Conservation (phyloP, 2,888 invertebrate species). For the Sturmia bella region DNA sequence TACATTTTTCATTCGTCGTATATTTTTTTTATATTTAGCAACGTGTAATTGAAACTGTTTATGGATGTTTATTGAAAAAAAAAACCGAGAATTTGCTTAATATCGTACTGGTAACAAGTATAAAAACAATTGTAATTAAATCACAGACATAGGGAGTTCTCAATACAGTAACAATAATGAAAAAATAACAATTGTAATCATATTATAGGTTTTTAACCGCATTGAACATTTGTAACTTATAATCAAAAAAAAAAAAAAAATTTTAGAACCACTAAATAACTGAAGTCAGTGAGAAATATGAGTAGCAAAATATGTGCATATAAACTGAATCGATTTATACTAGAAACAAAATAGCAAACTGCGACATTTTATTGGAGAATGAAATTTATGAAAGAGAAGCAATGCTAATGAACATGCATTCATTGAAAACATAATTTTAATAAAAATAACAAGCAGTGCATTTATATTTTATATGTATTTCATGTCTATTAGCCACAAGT, state of each 20-base stretch:
- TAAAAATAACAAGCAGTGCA: no score
- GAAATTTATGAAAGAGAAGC: no score
- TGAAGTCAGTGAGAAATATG: slow-evolving; percentile 25
- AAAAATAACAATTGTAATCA: slow-evolving; percentile 29
- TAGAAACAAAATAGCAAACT: not conserved
- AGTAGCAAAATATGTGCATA: slow-evolving; percentile 22
- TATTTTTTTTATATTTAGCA: slow-evolving; percentile 35
- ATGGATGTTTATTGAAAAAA: slow-evolving; percentile 20
- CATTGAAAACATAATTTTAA: no score
- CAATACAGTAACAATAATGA: slow-evolving; percentile 11
- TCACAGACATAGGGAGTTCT: slow-evolving; percentile 45
- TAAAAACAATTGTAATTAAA: slow-evolving; percentile 62
- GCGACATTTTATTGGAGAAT: not conserved
- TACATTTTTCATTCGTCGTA: slow-evolving; percentile 23
- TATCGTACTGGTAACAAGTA: slow-evolving; percentile 38
- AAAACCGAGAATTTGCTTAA: no score
- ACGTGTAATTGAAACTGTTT: slow-evolving; percentile 49
- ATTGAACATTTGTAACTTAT: slow-evolving; percentile 19
- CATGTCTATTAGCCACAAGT: no score
- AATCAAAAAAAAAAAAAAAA: no score
- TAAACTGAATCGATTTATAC: not conserved
- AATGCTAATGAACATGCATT: no score
- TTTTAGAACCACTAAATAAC: not conserved
- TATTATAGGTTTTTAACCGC: slow-evolving; percentile 36
- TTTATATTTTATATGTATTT: no score